Conservation (phyloP, 1,140 invertebrate species). For the Leguminivora glycinivorella region DNA sequence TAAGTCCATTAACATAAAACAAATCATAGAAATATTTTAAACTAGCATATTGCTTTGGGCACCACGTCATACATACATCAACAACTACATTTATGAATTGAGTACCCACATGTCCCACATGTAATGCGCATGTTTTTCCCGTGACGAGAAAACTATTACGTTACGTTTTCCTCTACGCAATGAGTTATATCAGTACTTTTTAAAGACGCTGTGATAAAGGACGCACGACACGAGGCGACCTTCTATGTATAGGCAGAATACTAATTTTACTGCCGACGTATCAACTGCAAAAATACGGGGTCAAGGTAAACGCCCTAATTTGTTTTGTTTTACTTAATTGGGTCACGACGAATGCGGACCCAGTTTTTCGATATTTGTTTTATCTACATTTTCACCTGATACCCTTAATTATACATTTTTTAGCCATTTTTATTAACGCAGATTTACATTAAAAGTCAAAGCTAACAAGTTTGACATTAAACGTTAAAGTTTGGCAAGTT, state of each 20-base stretch:
- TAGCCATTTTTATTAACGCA: too few relatives aligned
- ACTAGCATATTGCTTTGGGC: too few relatives aligned
- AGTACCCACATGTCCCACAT: neutral
- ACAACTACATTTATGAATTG: neutral
- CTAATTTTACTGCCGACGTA: slow-evolving; percentile 1
- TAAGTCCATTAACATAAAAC: too few relatives aligned
- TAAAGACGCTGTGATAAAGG: neutral
- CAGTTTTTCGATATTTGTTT: neutral
- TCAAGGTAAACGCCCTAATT: neutral
- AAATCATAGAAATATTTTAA: too few relatives aligned
- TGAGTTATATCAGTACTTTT: neutral
- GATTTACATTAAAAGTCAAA: too few relatives aligned
- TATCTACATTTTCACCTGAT: neutral
- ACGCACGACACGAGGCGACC: slow-evolving; percentile 1
- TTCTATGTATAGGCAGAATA: slow-evolving; percentile 16
- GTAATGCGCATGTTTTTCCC: neutral
- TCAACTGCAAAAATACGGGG: neutral
- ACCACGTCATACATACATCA: too few relatives aligned
- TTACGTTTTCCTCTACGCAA: neutral
- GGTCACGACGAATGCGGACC: neutral
- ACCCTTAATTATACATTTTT: neutral
- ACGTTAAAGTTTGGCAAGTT: too few relatives aligned
- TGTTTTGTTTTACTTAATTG: slow-evolving; percentile 1
- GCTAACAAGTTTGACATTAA: too few relatives aligned
- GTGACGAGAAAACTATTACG: neutral